Evolutionary conservation across 64 coral and sea anemone genomes (phyloP).

Genomic region (Orbicella faveolata): DNA sequence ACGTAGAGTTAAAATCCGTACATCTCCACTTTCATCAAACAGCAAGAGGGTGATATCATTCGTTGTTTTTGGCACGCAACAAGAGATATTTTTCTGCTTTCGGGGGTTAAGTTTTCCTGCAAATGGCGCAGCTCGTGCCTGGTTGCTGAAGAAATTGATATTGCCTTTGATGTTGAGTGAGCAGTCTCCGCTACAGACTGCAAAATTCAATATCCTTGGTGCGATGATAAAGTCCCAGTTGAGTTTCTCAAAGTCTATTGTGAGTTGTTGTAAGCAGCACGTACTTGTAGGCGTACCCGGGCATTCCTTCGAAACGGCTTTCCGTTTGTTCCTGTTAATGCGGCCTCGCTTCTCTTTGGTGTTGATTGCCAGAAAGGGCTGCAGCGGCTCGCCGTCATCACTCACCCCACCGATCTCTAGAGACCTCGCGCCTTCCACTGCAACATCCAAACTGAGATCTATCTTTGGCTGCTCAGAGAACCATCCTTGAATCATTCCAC

Average conservation of each 20-base stretch:
- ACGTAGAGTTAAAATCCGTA: no score
- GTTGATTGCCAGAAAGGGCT: neutral
- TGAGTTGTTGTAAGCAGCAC: neutral
- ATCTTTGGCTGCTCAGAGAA: neutral
- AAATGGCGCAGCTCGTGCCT: no score
- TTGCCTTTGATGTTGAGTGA: no score
- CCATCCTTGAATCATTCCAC: neutral
- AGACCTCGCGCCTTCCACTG: neutral
- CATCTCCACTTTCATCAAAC: no score
- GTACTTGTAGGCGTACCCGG: neutral
- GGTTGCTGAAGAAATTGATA: no score
- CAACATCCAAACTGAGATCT: neutral
- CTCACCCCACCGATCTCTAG: neutral
- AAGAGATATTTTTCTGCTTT: no score
- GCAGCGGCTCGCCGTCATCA: neutral
- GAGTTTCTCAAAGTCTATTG: neutral
- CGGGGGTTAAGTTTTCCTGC: no score
- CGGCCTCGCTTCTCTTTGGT: neutral
- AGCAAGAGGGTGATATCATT: no score
- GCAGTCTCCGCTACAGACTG: no score
- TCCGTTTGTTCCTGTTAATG: neutral
- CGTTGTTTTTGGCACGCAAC: no score
- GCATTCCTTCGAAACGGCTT: neutral
- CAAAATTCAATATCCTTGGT: neutral
- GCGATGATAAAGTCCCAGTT: neutral